Conservation (phyloP, 2,797 vertebrate species). For the Rhabdophis nuchalis region DNA sequence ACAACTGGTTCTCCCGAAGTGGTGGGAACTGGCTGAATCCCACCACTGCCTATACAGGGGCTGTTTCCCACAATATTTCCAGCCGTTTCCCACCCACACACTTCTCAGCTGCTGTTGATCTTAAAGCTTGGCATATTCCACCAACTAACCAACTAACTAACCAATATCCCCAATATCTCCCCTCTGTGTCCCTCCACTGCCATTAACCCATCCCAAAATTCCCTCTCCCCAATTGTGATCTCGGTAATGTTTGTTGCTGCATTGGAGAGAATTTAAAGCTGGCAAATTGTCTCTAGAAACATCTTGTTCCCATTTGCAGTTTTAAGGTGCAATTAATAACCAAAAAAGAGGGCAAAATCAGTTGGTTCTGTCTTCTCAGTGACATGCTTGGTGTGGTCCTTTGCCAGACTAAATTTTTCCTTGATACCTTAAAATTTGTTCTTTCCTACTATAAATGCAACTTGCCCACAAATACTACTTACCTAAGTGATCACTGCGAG, state of each 20-base stretch:
- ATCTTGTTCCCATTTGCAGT: not conserved
- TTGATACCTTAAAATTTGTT: not conserved
- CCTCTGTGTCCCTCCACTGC: not conserved
- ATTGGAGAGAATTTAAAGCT: not conserved
- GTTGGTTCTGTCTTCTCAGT: not conserved
- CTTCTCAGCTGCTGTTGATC: not conserved
- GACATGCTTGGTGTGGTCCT: not conserved
- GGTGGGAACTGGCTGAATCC: too few relatives aligned
- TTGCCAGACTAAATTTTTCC: not conserved
- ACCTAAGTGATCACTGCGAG: not conserved
- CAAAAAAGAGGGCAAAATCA: not conserved
- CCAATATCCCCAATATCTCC: not conserved
- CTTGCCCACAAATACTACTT: not conserved
- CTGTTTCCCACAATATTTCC: not conserved
- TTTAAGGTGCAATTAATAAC: not conserved
- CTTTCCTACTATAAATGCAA: not conserved
- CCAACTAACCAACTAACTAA: not conserved
- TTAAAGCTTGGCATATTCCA: not conserved
- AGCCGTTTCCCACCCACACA: not conserved
- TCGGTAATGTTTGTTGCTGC: not conserved
- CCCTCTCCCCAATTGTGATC: not conserved
- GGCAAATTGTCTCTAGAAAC: not conserved
- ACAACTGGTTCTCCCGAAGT: too few relatives aligned
- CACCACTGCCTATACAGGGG: not conserved
- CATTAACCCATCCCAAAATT: not conserved